Base-by-base conservation (phyloP, 1,140 invertebrate genomes). In the Battus philenor region DNA sequence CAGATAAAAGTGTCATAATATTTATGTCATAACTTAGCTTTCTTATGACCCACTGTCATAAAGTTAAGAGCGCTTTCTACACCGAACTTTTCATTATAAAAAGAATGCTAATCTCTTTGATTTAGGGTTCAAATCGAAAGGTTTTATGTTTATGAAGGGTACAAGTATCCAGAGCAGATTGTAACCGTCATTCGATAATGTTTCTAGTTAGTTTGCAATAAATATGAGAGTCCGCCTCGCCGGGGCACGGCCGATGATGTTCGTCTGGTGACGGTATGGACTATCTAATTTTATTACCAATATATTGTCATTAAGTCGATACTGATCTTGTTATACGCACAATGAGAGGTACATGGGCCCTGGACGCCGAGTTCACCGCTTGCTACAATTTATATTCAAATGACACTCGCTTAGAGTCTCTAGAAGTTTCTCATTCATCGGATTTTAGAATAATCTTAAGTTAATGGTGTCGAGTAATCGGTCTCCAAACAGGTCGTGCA, bases 251-350 rank as follows among this genome's bases (percentile, higher is more conserved):
- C 47, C 50, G 47, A 50, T 72, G 77, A 77, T 78, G 73, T 79
- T 73, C 58, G 50, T 62, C 51, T 50, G 63, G 71, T 84, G 80
- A 80, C 69, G 68, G 63, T 68, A 75, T 68, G 70, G 78, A 74
- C 81, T 79, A 82, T 85, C 81, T 85, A 82, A 82, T 82, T 85
- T 85, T 85, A 85, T 80, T 79, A 81, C 76, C 78, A 85, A 85
- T 85, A 85, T 85, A 85, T 85, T 85, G 78, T 85, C 81, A 85
- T 85, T 85, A 85, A 79, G 73, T 75, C 71, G 81, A 85, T 85
- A 82, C 78, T 82, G 81, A 82, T 82, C 81, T 82, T 85, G 81
- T 85, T 82, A 81, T 81, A 82, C 73, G 75, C 75, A 81, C 81
- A 82, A 82, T 79, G 68, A 77, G 68, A 76, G 66, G 67, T 73